Conservation (phyloP, 2,113 vertebrate genomes). For the Passer domesticus region DNA sequence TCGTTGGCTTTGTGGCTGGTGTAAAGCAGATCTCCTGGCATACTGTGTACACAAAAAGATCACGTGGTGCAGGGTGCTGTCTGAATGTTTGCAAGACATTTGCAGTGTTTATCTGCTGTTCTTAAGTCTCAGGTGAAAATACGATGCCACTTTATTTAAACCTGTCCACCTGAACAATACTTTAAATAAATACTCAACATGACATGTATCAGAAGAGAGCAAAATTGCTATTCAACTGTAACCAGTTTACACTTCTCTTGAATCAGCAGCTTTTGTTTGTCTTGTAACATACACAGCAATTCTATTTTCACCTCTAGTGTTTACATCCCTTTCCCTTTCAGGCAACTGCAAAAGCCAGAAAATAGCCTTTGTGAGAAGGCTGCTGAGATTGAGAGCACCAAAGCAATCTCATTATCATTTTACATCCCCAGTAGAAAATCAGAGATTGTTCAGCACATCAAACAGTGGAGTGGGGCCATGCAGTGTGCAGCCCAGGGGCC, state of each 20-base stretch:
- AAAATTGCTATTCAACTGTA: neutral
- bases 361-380: slow-evolving; percentile 37
- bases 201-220: neutral
- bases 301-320: slow-evolving; percentile 5
- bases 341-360: neutral
- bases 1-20: neutral
- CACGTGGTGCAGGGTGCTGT: neutral
- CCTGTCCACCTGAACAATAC: neutral
- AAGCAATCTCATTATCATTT: slow-evolving; percentile 56
- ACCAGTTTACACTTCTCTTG: neutral
- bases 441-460: slow-evolving; percentile 35
- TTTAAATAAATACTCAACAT: neutral
- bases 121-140: neutral
- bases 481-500: slow-evolving; percentile 47
- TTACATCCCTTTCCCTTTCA: slow-evolving; percentile 24
- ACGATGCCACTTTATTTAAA: neutral
- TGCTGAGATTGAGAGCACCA: slow-evolving; percentile 32
- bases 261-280: slow-evolving; percentile 13
- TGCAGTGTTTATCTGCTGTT: neutral
- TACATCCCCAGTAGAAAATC: slow-evolving; percentile 46
- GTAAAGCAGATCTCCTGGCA: neutral
- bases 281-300: neutral
- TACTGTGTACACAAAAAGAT: neutral
- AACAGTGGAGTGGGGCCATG: neutral
- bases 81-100: neutral